Conservation (phyloP, 2,888 invertebrate species). For the Cepaea hortensis region DNA sequence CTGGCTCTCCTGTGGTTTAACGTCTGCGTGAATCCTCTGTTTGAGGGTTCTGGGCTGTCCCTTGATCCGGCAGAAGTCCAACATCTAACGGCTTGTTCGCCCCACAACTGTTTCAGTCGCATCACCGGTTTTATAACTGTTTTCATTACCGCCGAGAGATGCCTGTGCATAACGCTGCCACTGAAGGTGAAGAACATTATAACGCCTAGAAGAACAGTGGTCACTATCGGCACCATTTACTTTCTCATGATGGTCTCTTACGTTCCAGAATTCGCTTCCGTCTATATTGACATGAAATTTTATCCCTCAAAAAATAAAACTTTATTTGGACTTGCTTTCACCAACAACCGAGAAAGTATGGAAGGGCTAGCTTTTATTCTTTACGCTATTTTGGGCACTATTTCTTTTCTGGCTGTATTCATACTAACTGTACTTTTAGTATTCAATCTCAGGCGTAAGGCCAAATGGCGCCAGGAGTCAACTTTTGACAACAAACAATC, state of each 20-base stretch:
- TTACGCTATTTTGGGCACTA: not conserved
- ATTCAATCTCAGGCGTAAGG: slow-evolving; percentile 5
- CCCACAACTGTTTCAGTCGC: slow-evolving; percentile 33
- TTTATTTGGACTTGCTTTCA: slow-evolving; percentile 20
- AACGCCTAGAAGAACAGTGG: slow-evolving; percentile 6
- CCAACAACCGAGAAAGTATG: slow-evolving; percentile 18
- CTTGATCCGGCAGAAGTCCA: slow-evolving; percentile 23
- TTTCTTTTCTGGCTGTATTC: slow-evolving; percentile 12
- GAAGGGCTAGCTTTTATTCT: slow-evolving; percentile 2
- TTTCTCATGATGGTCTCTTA: slow-evolving; percentile 6
- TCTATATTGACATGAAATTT: slow-evolving; percentile 26
- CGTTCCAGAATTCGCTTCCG: slow-evolving; percentile 17
- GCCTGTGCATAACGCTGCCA: slow-evolving; percentile 22
- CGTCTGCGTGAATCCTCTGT: slow-evolving; percentile 32
- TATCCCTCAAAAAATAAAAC: slow-evolving; percentile 30
- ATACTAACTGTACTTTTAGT: slow-evolving; percentile 13
- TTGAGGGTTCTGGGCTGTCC: slow-evolving; percentile 3
- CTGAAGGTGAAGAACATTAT: slow-evolving; percentile 32
- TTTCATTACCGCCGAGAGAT: slow-evolving; percentile 25
- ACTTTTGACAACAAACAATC: slow-evolving; percentile 5
- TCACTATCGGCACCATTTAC: not conserved
- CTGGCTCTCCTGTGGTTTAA: slow-evolving; percentile 27
- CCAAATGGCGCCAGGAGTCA: slow-evolving; percentile 26
- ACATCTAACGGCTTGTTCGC: slow-evolving; percentile 22
- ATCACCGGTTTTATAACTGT: slow-evolving; percentile 27